Evolutionary conservation across 2,888 invertebrate species (phyloP).

Genomic region (Magallana nippona): DNA sequence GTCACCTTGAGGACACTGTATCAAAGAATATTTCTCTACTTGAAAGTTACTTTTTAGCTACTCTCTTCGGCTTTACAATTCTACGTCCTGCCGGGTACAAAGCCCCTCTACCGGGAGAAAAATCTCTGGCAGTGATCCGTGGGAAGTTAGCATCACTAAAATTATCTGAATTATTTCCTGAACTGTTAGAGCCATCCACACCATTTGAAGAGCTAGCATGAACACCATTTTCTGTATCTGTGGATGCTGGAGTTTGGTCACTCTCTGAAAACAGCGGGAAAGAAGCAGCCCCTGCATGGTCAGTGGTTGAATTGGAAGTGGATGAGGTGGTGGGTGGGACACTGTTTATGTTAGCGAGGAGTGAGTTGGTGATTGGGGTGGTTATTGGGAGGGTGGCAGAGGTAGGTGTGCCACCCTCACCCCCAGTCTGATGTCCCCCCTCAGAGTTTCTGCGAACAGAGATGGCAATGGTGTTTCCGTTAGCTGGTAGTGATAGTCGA

Average conservation of each 20-base stretch:
- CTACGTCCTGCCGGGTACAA: conserved; percentile 13
- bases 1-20: too few relatives aligned
- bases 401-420: conserved; percentile 5
- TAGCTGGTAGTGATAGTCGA: conserved; percentile 30
- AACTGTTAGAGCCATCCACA: neutral
- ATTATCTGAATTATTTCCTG: conserved; percentile 1
- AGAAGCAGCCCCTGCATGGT: conserved; percentile 9
- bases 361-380: conserved; percentile 39
- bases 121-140: conserved; percentile 47
- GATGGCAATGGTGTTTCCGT: conserved; percentile 27
- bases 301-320: neutral
- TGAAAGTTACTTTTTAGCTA: conserved; percentile 13
- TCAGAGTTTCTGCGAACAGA: conserved; percentile 40
- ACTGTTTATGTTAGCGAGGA: conserved; percentile 38
- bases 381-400: conserved; percentile 40
- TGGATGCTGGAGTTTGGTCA: conserved; percentile 32
- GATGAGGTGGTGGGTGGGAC: conserved; percentile 35
- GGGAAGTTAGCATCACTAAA: conserved; percentile 47
- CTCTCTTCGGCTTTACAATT: conserved; percentile 32
- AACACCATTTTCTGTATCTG: conserved; percentile 26
- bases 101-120: conserved; percentile 43
- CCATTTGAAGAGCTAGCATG: conserved; percentile 31
- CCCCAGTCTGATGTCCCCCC: conserved; percentile 14
- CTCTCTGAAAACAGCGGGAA: neutral
- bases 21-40: too few relatives aligned